Percentiles rank a stretch among this genome's conserved stretches.
Conservation (phyloP, 2,113 vertebrate species). For the Gymnobelideus leadbeateri region DNA sequence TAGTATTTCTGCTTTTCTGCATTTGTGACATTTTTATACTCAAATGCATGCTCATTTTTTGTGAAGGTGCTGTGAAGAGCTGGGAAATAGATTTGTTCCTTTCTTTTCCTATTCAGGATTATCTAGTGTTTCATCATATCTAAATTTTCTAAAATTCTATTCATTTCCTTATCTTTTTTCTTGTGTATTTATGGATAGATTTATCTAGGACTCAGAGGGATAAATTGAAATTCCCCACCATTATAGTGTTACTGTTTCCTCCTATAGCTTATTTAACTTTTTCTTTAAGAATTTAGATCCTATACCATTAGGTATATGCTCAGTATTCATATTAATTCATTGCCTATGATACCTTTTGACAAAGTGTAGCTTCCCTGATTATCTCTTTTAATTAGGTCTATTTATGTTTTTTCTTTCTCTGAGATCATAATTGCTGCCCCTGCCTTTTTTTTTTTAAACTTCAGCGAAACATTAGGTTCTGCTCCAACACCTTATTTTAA, state of each 20-base stretch:
- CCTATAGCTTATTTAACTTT: not conserved
- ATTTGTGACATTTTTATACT: not conserved
- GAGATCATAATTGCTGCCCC: not conserved
- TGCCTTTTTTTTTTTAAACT: not conserved
- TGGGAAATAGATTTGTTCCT: not conserved
- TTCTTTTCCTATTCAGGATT: not conserved
- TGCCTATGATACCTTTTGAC: not conserved
- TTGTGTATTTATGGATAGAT: not conserved
- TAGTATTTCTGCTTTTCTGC: not conserved
- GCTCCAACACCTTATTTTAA: not conserved
- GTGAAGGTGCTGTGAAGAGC: not conserved
- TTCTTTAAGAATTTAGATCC: not conserved
- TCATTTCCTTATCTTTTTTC: not conserved
- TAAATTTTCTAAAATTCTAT: not conserved
- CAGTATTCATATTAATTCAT: not conserved
- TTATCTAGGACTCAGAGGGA: not conserved
- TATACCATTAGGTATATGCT: not conserved
- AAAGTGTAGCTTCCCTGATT: not conserved
- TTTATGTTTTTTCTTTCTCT: not conserved
- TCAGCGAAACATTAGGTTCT: not conserved
- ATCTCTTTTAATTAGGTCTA: not conserved
- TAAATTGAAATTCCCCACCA: not conserved
- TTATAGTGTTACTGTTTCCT: not conserved
- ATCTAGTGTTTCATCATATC: not conserved
- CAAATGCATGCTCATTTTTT: not conserved